Base-by-base conservation (phyloP, 2,888 invertebrate species). In the Pristionchus japonicus region DNA sequence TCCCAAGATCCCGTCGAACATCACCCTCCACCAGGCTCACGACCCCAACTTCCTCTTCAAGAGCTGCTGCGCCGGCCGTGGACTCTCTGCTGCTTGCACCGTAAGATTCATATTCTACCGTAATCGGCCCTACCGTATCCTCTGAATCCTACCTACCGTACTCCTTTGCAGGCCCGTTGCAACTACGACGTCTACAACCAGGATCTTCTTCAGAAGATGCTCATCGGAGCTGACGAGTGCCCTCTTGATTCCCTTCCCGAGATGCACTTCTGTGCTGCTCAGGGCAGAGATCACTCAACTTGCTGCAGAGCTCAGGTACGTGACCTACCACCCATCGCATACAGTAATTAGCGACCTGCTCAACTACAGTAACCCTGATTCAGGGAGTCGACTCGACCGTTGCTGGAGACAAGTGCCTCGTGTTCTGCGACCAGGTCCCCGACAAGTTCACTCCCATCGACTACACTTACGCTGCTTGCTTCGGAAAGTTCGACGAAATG, bases 181-280 rank as follows among this genome's bases (percentile, higher is more conserved):
- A 52, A 85, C 85, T 85, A 64, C 64, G 31, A 85, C 31, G 23
- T 52, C 40, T 85, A 85, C 85, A 85, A 85, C 64, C 85, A 85
- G 85, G 64, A 85, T 83, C 82, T 52, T 49, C 82, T 83, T 23
- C 82, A 83, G 64, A 64, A 61, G 64, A 85, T 85, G 85, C 64
- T 85, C 17, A 64, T 64, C 43, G 85, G 85, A 40, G 85, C 85
- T 15, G 61, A 85, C 40, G 85, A 61, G 64, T 85, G 85, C 49
- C 64, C 85, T 85, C 85, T 85, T 23, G 85, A 85, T 85, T 85
- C 85, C 23, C 85, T 85, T 34, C 85, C 85, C 57, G 85, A 85
- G 64, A 64, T 85, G 57, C 85, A 85, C 27, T 85, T 85, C 64
- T 85, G 85, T 43, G 85, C 85, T 40, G 85, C 85, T 27, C 85